These are phyloP conservation scores for Mionectes macconnelli DNA, from an alignment of 2,113 vertebrate species.

Conservation along the genomic window DNA sequence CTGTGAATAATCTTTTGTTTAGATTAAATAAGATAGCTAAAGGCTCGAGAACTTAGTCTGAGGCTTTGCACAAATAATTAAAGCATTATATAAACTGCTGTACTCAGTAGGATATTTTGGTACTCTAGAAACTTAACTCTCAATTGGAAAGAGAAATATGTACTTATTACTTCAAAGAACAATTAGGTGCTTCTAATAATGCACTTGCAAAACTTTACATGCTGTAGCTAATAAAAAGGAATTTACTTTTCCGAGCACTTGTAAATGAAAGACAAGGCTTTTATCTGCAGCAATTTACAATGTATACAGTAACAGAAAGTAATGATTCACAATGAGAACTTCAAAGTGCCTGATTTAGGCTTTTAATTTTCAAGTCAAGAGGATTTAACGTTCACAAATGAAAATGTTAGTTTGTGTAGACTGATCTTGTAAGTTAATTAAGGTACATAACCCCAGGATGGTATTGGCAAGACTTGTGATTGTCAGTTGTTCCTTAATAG, in stretches of 20 bases:
- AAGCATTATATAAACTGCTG: neutral
- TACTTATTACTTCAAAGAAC: neutral
- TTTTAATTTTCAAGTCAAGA: neutral
- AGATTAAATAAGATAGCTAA: neutral
- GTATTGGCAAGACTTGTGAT: neutral
- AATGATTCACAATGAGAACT: neutral
- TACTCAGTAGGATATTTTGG: neutral
- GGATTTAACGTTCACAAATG: neutral
- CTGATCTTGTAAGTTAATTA: neutral
- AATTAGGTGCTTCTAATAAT: slow-evolving; percentile 22
- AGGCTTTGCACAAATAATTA: neutral
- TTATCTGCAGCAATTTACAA: slow-evolving; percentile 16
- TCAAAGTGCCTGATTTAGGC: neutral
- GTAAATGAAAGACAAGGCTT: neutral
- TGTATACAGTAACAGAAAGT: neutral
- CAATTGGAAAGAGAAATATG: neutral
- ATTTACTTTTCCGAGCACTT: slow-evolving; percentile 2
- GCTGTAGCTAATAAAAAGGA: slow-evolving; percentile 38
- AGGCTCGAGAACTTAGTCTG: neutral
- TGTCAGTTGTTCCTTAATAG: neutral
- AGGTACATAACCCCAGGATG: neutral
- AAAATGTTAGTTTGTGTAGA: neutral
- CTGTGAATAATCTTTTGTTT: neutral
- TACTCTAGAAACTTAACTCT: neutral
- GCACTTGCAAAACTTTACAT: neutral